A percentile compares a stretch with the other conserved stretches of the same genome.
These are phyloP conservation scores for Caenorhabditis sp. DNA, from an alignment of 2,888 invertebrate species.

Conservation along the genomic window DNA sequence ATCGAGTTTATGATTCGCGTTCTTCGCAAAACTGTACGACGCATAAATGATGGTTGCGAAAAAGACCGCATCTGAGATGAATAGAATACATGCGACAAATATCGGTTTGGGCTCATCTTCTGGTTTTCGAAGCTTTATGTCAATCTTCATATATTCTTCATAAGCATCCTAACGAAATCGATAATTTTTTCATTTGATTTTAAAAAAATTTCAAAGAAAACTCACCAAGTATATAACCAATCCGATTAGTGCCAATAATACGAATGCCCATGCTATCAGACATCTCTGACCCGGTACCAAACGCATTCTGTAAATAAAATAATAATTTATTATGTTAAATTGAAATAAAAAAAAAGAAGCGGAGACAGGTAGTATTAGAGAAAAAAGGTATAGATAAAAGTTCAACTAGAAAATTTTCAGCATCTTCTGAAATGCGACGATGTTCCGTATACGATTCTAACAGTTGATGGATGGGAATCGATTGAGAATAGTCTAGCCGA, in stretches of 20 bases:
- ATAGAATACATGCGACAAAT: slow-evolving; percentile 22
- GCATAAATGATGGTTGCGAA: slow-evolving; percentile 18
- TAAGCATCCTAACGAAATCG: background rate
- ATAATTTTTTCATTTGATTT: too few species aligned
- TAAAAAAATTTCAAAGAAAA: background rate
- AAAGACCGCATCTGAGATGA: slow-evolving; percentile 21
- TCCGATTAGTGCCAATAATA: slow-evolving; percentile 22
- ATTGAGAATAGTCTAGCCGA: slow-evolving; percentile 52
- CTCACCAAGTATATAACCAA: slow-evolving; percentile 45
- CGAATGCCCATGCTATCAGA: slow-evolving; percentile 18
- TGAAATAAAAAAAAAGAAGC: background rate
- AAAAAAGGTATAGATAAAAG: background rate
- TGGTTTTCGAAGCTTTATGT: slow-evolving; percentile 11
- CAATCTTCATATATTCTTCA: background rate
- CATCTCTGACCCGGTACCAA: slow-evolving; percentile 36
- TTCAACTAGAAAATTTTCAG: slow-evolving; percentile 45
- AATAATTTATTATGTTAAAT: background rate
- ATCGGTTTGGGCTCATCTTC: slow-evolving; percentile 18
- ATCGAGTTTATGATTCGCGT: slow-evolving; percentile 2
- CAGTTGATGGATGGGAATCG: slow-evolving; percentile 52
- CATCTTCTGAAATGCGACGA: slow-evolving; percentile 63
- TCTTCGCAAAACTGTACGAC: background rate
- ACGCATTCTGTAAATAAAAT: slow-evolving; percentile 7
- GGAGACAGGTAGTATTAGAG: background rate
- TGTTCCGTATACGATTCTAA: slow-evolving; percentile 52